Base-by-base conservation (phyloP, 1,140 invertebrate genomes). In the Radopholus similis region DNA sequence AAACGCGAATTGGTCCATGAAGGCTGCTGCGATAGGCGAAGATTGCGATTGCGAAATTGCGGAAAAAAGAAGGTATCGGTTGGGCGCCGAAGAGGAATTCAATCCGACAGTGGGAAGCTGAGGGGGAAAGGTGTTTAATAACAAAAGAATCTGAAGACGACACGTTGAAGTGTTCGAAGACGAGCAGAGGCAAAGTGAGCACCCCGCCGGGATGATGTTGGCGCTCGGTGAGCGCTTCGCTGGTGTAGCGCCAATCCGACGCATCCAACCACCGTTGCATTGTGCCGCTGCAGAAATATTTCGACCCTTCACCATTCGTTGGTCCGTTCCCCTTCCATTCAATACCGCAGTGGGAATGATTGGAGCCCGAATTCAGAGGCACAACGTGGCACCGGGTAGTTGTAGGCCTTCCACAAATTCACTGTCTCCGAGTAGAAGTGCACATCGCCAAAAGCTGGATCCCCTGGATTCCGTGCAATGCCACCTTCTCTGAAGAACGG, bases 361-460 rank as follows among this genome's bases (percentile, higher is more conserved):
- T 97, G 93, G 71, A 92, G 90, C 11, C 95, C 95, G 82, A 95
- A 98, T 83, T 98, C 95, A 0, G 93, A 95, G 18, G 89, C 87
- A 83, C 97, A 95, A 70, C 94, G 87, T 0, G 91, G 87, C 13
- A 86, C 86, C 0, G 90, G 90, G 83, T 89, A 95, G 6, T 86
- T 88, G 44, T 85, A 87, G 18, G 87, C 85, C 69, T 90, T 83
- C 92, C 92, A 97, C 53, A 88, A 87, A 79, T 96, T 89, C 63
- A 83, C 83, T 0, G 88, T 21, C 80, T 97, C 95, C 75, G 92
- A 90, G 80, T 97, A 97, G 78, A 90, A 93, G 81, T 97, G 94
- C 53, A 92, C 90, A 84, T 98, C 95, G 58, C 95, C 95, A 84
- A 90, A 95, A 32, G 88, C 78, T 35, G 86, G 84, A 67, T 89